Evolutionary conservation across 2,797 vertebrate genomes (phyloP).

Genomic region (Sebastes melanostomus): DNA sequence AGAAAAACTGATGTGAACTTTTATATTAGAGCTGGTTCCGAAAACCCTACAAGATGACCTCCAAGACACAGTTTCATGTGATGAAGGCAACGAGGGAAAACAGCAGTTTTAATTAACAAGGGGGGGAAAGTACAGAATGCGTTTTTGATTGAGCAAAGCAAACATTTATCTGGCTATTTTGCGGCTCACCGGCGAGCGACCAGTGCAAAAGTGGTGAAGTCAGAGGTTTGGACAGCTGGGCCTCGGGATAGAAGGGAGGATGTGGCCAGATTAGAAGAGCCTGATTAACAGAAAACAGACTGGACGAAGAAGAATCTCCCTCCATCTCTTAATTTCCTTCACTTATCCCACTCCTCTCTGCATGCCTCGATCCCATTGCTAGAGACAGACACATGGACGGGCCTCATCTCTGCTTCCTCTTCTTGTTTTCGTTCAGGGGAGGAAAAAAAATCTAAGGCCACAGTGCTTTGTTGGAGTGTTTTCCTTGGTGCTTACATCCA

Average conservation of each 20-base stretch:
- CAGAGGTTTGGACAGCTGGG: conserved; percentile 77
- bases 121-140: neutral
- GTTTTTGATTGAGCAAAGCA: conserved; percentile 34
- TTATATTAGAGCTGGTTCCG: rapidly evolving
- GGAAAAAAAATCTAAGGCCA: neutral
- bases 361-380: neutral
- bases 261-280: conserved; percentile 52
- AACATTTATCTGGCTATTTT: conserved; percentile 43
- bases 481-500: conserved; percentile 46
- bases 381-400: neutral
- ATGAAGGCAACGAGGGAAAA: neutral
- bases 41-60: neutral
- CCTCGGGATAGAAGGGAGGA: conserved; percentile 25
- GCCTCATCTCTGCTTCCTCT: conserved; percentile 14
- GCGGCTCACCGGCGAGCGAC: neutral
- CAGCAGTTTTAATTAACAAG: conserved; percentile 11
- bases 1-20: neutral
- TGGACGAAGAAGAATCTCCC: conserved; percentile 12
- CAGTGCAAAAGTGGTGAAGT: conserved; percentile 45
- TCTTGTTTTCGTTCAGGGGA: conserved; percentile 35
- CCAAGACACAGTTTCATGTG: neutral
- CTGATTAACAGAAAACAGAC: conserved; percentile 54
- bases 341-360: conserved; percentile 18
- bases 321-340: conserved; percentile 39
- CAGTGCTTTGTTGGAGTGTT: conserved; percentile 14